phyloP scores from a whole-genome alignment of 2,113 vertebrate genomes.

The Peromyscus maniculatus region DNA sequence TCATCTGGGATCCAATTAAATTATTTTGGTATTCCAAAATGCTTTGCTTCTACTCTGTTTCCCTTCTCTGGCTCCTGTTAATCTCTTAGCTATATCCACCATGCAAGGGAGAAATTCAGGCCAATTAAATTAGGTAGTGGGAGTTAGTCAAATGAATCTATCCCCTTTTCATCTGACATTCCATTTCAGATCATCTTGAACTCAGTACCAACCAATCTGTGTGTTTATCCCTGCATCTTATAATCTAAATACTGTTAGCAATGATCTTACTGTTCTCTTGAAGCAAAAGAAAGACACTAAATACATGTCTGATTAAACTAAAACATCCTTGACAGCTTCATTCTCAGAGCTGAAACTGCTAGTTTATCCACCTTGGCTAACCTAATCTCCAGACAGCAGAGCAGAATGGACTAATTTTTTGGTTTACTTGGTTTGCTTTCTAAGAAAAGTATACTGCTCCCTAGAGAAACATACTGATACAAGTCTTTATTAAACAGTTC shows the following conservation, averaged over 20 bases:
- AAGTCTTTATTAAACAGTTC: neutral
- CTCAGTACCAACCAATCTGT: neutral
- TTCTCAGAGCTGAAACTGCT: neutral
- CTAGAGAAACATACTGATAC: neutral
- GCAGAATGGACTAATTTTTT: conserved; percentile 15
- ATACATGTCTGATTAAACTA: neutral
- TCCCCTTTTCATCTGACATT: neutral
- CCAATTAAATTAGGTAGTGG: conserved; percentile 57
- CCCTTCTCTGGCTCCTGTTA: conserved; percentile 37
- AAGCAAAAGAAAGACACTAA: neutral
- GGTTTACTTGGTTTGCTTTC: conserved; percentile 44
- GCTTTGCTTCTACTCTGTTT: conserved; percentile 65
- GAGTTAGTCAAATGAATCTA: conserved; percentile 49
- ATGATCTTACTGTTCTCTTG: neutral
- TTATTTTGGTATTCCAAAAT: conserved; percentile 79
- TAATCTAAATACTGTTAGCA: conserved; percentile 28
- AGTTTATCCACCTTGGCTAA: neutral
- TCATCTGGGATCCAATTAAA: conserved; percentile 79
- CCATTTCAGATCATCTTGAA: conserved; percentile 29
- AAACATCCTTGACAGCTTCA: conserved; percentile 42
- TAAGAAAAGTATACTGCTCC: conserved; percentile 31
- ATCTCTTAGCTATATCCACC: conserved; percentile 52
- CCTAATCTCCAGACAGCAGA: neutral
- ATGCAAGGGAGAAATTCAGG: conserved; percentile 37
- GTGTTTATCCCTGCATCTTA: conserved; percentile 26